Evolutionary conservation across 2,888 invertebrate genomes (phyloP), one percentile per base, ranked within the genome.

Genomic region (Liodrosophila aerea): DNA sequence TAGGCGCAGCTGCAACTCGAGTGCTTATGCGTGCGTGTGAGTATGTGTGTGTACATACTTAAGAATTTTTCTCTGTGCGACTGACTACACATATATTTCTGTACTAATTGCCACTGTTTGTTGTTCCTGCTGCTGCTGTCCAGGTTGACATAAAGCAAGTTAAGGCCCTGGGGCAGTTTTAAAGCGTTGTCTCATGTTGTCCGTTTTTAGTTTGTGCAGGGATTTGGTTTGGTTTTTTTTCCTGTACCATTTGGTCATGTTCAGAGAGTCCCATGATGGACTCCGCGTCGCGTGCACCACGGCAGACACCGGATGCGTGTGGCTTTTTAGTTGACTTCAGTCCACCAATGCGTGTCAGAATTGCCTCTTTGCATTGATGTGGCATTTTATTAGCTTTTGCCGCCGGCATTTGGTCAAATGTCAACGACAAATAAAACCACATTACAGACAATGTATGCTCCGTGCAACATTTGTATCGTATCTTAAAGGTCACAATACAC

Each of bases 91-190:
- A 39, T 34, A 40, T 58, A 58, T 73, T 58, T 73, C 56, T 59
- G 53, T 68, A 60, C 76, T 80, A 85, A 85, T 85, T 85, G 78
- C 68, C 40, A 61, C 57, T 73, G 66, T 59, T 66, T 51, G 46
- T 62, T 53, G 39, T 60, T 39, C 47, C 15, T 56, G 46, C 13
- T 54, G 37, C 18, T 33, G 43, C 64, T 58, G 72, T 76, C 74
- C 82, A 65, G 67, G 82, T 85, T 84, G 85, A 81, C 78, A 85
- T 64, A 71, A 60, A 82, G 78, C 78, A 78, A 68, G 82, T 64
- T 53, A 71, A 68, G 78, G 58, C 72, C 78, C 66, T 50, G 59
- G 59, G 83, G 85, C 72, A 61, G 56, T 63, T 78, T 73, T 71
- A 85, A 77, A 74, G 68, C 82, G 54, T 52, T 49, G 46, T 51